Conservation (phyloP, 2,888 invertebrate genomes). For the Polydrusus pterygomalis region DNA sequence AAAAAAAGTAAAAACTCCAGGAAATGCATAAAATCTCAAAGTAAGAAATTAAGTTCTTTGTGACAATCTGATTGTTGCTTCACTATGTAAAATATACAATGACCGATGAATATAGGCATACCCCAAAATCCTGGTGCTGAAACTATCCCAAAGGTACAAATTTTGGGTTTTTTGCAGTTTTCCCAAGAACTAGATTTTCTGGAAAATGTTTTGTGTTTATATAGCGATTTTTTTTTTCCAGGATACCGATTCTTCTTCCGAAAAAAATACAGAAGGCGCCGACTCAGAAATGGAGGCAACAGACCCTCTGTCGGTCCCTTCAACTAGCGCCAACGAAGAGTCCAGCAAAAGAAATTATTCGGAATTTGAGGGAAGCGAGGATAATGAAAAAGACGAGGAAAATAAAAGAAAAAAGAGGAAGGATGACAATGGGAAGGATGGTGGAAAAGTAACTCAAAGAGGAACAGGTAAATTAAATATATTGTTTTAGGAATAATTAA, state of each 20-base stretch:
- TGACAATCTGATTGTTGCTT: no score
- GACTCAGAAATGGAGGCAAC: conserved; percentile 67
- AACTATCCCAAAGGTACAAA: no score
- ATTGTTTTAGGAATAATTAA: no score
- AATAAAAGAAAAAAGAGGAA: conserved; percentile 85
- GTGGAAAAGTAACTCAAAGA: conserved; percentile 79
- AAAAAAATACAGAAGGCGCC: conserved; percentile 65
- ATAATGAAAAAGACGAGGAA: conserved; percentile 81
- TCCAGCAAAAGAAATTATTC: conserved; percentile 71
- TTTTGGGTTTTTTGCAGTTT: no score
- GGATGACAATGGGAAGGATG: conserved; percentile 81
- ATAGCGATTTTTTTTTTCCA: conserved; percentile 1
- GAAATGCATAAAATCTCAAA: no score
- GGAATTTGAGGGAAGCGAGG: conserved; percentile 68
- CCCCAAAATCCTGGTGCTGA: no score
- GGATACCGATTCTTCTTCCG: conserved; percentile 72
- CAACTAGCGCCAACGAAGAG: conserved; percentile 41
- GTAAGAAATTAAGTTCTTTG: no score
- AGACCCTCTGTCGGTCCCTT: conserved; percentile 60
- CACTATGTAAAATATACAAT: no score
- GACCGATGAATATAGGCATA: no score
- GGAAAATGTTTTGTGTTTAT: no score
- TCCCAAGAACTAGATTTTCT: no score
- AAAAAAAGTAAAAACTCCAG: no score
- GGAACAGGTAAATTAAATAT: conserved; percentile 66